Percentiles rank a stretch among this genome's conserved stretches.
phyloP scores from a whole-genome alignment of 1,140 invertebrate species.

The Nylanderia fulva region DNA sequence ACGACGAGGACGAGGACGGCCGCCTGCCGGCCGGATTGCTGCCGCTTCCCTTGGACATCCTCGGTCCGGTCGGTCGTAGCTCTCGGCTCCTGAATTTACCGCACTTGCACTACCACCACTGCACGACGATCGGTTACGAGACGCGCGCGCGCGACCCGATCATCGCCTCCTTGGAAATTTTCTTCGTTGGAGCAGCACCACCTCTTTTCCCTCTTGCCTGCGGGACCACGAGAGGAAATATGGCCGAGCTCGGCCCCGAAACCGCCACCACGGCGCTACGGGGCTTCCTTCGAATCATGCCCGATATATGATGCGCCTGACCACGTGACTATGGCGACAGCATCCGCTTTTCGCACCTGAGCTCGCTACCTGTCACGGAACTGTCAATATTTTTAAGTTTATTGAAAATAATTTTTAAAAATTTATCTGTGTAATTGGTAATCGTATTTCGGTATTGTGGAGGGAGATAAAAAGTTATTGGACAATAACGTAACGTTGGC shows the following conservation, averaged over 20 bases:
- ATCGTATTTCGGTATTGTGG: too few species aligned
- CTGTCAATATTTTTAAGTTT: too few species aligned
- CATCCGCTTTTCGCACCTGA: too few species aligned
- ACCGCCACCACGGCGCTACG: conserved; percentile 78
- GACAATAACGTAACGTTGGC: too few species aligned
- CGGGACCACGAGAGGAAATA: conserved; percentile 80
- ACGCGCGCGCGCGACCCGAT: conserved; percentile 43
- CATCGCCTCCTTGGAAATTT: conserved; percentile 74
- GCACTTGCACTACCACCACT: conserved; percentile 50
- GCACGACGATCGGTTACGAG: conserved; percentile 69
- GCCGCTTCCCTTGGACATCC: conserved; percentile 77
- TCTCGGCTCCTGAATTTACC: too few species aligned
- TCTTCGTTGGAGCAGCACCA: conserved; percentile 73
- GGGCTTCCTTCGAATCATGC: conserved; percentile 69
- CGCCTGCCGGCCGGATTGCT: conserved; percentile 77
- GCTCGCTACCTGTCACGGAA: too few species aligned
- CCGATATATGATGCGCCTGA: conserved; percentile 35
- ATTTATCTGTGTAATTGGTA: too few species aligned
- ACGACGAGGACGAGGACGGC: too few species aligned
- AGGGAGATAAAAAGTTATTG: too few species aligned
- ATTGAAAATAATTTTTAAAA: too few species aligned
- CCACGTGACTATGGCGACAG: too few species aligned
- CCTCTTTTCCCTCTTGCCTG: conserved; percentile 63
- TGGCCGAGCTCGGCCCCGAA: conserved; percentile 77
- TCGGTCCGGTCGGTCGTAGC: too few species aligned